Evolutionary conservation across 2,888 invertebrate genomes (phyloP), one percentile per base, ranked within the genome.

Genomic region (Hirtodrosophila confusa): DNA sequence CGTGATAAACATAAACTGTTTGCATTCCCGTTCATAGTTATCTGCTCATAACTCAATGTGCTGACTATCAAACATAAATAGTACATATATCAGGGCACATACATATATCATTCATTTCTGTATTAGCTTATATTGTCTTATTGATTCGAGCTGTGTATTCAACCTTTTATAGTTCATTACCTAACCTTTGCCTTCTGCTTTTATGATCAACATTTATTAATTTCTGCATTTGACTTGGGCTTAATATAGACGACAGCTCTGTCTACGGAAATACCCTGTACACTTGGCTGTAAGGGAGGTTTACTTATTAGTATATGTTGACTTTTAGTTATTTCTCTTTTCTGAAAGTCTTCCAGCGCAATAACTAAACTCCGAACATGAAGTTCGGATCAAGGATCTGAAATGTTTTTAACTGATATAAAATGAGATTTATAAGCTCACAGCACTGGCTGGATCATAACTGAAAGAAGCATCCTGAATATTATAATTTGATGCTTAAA

Each of bases 1-100:
- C 61, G 61, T 61, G 66, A 57, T 73, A 50, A 44, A 45, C 60
- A 66, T 61, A 61, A 71, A 54, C 57, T 33, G 23, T 31, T 53
- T 11, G 35, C 29, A 41, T 33, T 45, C 6, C 23, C 29, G 29
- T 9, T 11, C 23, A 45, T 10, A 40, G 33, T 54, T 39, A 29
- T 17, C 33, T 17, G 23, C 5, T 7, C 31, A 48, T 33, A 55
- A 62, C 17, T 12, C 8, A 23, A 31, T 43, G 23, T 56, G 45
- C 29, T 48, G 31, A 43, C 54, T 44, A 37, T 3, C 36, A 29
- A 29, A 41, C 11, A 55, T 47, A n/a, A 36, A 49, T 43, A 40
- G 39, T 36, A 35, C 33, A 24, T 29, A 12, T 23, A 35, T 17
- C 17, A 35, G 17, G n/a, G 23, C 6, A 9, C 6, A 36, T 9